phyloP scores from a whole-genome alignment of 2,113 vertebrate genomes.

The Alouatta palliata region DNA sequence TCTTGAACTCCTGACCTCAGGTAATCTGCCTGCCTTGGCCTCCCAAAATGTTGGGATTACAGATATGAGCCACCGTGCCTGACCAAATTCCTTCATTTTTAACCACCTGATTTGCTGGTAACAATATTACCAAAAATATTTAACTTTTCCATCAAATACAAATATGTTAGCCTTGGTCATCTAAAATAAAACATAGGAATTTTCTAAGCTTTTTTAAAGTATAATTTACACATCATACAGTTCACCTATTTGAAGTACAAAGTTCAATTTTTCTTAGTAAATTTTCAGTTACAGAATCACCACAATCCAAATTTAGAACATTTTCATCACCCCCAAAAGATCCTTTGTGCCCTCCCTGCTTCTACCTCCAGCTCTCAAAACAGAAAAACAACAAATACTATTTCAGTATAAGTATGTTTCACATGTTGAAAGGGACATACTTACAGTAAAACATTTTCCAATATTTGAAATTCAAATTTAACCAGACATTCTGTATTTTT shows the following conservation, averaged over 20 bases:
- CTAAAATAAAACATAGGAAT: neutral
- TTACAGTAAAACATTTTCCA: neutral
- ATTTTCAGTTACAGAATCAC: neutral
- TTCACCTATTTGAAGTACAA: neutral
- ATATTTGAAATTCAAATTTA: constrained; percentile 16
- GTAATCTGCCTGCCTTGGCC: too few species aligned
- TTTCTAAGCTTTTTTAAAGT: neutral
- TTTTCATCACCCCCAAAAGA: neutral
- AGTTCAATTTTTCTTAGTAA: neutral
- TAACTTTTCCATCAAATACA: neutral
- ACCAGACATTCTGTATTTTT: neutral
- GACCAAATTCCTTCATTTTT: neutral
- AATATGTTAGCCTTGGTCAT: neutral
- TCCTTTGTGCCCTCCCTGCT: neutral
- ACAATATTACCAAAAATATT: neutral
- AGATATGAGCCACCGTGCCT: too few species aligned
- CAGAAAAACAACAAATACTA: neutral
- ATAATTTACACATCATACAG: neutral
- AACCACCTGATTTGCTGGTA: neutral
- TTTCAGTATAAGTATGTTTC: neutral
- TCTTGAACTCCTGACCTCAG: too few species aligned
- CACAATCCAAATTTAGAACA: neutral
- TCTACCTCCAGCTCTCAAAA: neutral
- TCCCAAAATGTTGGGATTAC: too few species aligned
- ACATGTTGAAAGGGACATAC: neutral